Conservation (phyloP, 2,113 vertebrate species). For the Vimba vimba region DNA sequence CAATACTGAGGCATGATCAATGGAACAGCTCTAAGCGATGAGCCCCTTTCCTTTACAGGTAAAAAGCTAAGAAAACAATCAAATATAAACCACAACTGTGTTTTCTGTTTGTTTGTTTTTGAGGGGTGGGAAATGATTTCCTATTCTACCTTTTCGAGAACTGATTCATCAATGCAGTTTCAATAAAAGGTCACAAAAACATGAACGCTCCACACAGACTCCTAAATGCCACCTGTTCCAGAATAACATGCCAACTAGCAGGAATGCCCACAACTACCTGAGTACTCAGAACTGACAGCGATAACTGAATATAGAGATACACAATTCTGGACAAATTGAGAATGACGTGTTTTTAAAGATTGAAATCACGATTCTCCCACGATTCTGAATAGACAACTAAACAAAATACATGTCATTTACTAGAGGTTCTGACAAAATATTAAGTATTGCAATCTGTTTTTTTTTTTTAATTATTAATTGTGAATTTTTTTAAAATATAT, state of each 20-base stretch:
- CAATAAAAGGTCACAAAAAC: conserved; percentile 15
- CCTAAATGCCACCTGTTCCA: background rate
- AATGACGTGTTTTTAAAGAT: no score
- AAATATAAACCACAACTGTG: conserved; percentile 13
- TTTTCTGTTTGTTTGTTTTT: background rate
- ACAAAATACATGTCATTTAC: no score
- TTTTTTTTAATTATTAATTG: no score
- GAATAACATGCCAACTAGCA: background rate
- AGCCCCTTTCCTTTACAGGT: background rate
- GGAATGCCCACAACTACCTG: background rate
- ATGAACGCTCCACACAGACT: background rate
- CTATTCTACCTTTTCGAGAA: background rate
- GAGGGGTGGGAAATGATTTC: conserved; percentile 4
- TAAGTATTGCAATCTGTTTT: no score
- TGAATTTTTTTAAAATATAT: no score
- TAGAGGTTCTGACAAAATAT: no score
- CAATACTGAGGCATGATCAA: conserved; percentile 23
- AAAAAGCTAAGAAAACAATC: background rate
- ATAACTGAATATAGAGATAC: no score
- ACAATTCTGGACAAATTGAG: no score
- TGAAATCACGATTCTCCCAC: no score
- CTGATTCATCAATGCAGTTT: background rate
- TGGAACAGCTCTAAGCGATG: background rate
- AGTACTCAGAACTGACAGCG: background rate
- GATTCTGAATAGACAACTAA: no score